Evolutionary conservation across 2,113 vertebrate species (phyloP).

Genomic region (Atractosteus spatula): DNA sequence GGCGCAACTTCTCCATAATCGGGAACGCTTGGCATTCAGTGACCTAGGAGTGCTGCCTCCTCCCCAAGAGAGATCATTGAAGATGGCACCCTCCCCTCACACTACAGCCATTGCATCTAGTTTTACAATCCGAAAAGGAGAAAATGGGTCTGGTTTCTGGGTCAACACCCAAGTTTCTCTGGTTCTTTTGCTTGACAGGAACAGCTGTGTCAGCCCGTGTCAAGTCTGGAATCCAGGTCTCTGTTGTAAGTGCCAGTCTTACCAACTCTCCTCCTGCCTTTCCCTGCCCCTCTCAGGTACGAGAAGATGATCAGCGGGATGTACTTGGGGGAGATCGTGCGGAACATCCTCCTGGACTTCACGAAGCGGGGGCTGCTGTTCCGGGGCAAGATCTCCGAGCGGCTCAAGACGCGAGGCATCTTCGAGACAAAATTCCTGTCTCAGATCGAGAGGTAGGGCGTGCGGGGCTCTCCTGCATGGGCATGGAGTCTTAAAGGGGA

Average conservation of each 20-base stretch:
- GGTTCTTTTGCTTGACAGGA: constrained; percentile 5
- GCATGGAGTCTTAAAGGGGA: background rate
- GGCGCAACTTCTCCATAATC: background rate
- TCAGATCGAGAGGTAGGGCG: constrained; percentile 87
- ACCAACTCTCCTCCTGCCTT: constrained; percentile 5
- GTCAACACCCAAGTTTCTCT: background rate
- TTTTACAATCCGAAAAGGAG: no score
- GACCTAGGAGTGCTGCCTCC: no score
- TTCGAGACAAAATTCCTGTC: constrained; percentile 96
- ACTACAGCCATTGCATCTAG: no score
- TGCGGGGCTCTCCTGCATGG: background rate
- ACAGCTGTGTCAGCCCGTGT: background rate
- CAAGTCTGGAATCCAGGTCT: background rate
- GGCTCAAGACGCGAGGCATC: constrained; percentile 88
- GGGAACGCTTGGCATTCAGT: background rate
- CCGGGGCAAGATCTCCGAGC: constrained; percentile 85
- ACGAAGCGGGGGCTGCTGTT: constrained; percentile 87
- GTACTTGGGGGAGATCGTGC: constrained; percentile 94
- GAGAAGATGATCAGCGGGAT: constrained; percentile 99
- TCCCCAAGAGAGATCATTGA: no score
- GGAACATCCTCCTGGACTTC: constrained; percentile 88
- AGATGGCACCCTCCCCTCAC: no score
- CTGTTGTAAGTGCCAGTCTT: background rate
- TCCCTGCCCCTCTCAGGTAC: constrained; percentile 63
- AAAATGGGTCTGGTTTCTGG: no score